phyloP scores from a whole-genome alignment of 2,797 vertebrate genomes.

The Coregonus sp. region DNA sequence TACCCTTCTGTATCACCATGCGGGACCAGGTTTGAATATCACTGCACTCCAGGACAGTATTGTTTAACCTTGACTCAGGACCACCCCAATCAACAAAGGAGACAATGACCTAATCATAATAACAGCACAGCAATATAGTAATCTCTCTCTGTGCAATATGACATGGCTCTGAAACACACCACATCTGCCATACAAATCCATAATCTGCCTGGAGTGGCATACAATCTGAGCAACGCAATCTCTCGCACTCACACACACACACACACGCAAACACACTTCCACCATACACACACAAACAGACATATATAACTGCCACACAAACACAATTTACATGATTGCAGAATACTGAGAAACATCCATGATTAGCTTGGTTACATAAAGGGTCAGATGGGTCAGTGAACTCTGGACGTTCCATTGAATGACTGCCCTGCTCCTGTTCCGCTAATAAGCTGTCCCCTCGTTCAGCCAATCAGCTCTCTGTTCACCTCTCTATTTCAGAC shows the following conservation, averaged over 20 bases:
- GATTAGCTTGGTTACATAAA: constrained; percentile 31
- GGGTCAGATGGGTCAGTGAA: neutral
- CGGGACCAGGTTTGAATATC: neutral
- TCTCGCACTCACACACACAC: neutral
- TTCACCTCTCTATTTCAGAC: neutral
- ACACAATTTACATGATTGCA: constrained; percentile 1
- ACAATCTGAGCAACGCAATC: constrained; percentile 21
- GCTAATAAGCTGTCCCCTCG: constrained; percentile 1
- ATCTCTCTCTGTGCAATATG: constrained; percentile 28
- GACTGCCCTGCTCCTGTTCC: constrained; percentile 9
- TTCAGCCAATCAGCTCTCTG: neutral
- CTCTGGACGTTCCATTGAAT: constrained; percentile 10
- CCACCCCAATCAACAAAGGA: constrained; percentile 34
- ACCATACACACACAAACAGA: constrained; percentile 15
- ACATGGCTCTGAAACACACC: constrained; percentile 47
- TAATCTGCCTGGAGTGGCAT: constrained; percentile 34
- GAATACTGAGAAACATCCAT: constrained; percentile 7
- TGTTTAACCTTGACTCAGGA: constrained; percentile 50
- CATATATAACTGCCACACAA: neutral
- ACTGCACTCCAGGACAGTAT: neutral
- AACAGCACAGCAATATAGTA: constrained; percentile 39
- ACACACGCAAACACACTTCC: constrained; percentile 10
- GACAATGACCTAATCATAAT: constrained; percentile 35
- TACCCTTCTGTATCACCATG: constrained; percentile 8
- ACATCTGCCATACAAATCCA: constrained; percentile 53